Conservation (phyloP, 2,113 vertebrate genomes). For the Bubo scandiacus region DNA sequence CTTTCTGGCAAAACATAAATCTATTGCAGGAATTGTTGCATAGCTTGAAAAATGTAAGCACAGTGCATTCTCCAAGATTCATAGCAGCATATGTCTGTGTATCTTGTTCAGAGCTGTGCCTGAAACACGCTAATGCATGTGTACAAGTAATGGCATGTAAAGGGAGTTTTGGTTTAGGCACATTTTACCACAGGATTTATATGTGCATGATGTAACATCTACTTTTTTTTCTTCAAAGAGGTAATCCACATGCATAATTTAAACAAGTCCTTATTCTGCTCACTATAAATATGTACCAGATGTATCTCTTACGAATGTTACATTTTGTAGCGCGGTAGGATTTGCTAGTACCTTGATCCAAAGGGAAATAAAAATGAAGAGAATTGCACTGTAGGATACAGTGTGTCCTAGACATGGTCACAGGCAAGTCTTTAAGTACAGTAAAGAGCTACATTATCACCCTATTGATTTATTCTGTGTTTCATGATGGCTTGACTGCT, state of each 20-base stretch:
- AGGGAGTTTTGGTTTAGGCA: not conserved
- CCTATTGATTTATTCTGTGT: not conserved
- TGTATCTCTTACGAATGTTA: not conserved
- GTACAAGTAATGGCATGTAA: not conserved
- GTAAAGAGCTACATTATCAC: not conserved
- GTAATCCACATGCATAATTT: not conserved
- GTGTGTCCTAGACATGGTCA: not conserved
- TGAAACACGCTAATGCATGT: not conserved
- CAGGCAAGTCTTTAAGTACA: not conserved
- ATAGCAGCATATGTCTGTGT: not conserved
- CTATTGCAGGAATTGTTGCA: not conserved
- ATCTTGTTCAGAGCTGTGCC: not conserved
- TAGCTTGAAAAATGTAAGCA: not conserved
- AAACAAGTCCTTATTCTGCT: not conserved
- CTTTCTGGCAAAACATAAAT: not conserved
- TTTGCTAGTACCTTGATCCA: not conserved
- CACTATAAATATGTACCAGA: not conserved
- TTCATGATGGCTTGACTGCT: not conserved
- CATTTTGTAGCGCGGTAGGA: not conserved
- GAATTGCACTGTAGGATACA: not conserved
- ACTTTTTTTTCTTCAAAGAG: constrained; percentile 5
- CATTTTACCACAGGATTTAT: constrained; percentile 1
- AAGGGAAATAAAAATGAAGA: not conserved
- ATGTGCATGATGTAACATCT: not conserved
- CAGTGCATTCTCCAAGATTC: not conserved